Evolutionary conservation across 1,140 invertebrate genomes (phyloP), one percentile per base, ranked within the genome.

Genomic region (Parapsyche elsis): DNA sequence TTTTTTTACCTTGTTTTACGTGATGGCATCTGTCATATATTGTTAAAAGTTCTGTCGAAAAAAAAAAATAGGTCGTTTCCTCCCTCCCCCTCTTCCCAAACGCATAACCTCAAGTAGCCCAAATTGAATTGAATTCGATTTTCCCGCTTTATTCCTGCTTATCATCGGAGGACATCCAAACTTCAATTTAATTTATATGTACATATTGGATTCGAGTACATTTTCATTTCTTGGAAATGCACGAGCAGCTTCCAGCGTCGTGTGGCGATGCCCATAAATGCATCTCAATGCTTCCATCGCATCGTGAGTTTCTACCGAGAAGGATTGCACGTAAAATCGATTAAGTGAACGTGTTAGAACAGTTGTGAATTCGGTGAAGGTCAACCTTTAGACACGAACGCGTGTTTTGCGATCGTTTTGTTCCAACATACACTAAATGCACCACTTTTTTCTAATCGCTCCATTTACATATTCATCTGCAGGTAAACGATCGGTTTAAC

Each of bases 21-120:
- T 53, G 26, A 38, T 38, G 21, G 12, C 73, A 57, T 59, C n/a
- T 75, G 73, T 16, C 73, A 45, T 23, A 24, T 75, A 57, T 46
- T 46, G 10, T 14, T 46, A 73, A n/a, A n/a, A 12, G 5, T 45
- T n/a, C 71, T n/a, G 46, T n/a, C n/a, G n/a, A n/a, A 9, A 30
- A 75, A 75, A 75, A 75, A 71, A 38, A 38, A 1, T 57, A 23
- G 46, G 49, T 75, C 73, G 73, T 53, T 45, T 30, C 26, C 21
- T 75, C 45, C 46, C 64, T 4, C 59, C 1, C 21, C 26, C 21
- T 21, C n/a, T n/a, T n/a, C 21, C 0, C 57, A 16, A 19, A n/a
- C 7, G 9, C 16, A 9, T 61, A 19, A 61, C 14, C 14, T 1
- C n/a, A 9, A 61, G 9, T 19, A 19, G 10, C 21, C 57, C 49